Percentiles rank a stretch among this genome's conserved stretches.
phyloP scores from a whole-genome alignment of 1,140 invertebrate species.

The Phymorhynchus buccinoides region DNA sequence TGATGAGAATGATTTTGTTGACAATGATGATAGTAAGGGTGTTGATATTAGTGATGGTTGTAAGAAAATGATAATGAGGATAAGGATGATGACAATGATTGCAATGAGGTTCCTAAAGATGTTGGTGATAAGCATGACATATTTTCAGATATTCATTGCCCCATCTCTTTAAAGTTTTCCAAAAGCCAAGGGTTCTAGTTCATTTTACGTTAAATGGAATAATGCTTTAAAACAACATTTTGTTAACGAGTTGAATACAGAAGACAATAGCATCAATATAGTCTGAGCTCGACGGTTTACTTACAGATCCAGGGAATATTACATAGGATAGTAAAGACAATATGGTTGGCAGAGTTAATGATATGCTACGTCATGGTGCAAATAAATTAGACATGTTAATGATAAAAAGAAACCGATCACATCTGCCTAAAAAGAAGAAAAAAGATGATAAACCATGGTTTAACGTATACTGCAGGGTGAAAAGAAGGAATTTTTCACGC shows the following conservation, averaged over 20 bases:
- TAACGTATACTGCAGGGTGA: not conserved
- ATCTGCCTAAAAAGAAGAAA: not conserved
- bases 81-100: too few relatives aligned
- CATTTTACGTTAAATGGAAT: not conserved
- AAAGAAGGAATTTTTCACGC: not conserved
- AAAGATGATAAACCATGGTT: slow-evolving; percentile 5
- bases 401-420: not conserved
- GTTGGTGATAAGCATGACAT: not conserved
- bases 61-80: too few relatives aligned
- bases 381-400: not conserved
- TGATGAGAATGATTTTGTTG: too few relatives aligned
- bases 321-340: not conserved
- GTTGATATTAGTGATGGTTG: too few relatives aligned
- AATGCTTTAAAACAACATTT: not conserved
- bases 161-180: not conserved
- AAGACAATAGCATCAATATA: not conserved
- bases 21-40: too few relatives aligned
- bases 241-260: not conserved
- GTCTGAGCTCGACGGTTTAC: not conserved
- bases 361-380: not conserved
- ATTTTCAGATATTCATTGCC: not conserved
- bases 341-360: not conserved
- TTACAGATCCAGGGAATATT: not conserved
- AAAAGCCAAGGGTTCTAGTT: not conserved
- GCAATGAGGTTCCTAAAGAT: too few relatives aligned